phyloP scores from a whole-genome alignment of 2,113 vertebrate species.

The Mesocricetus auratus region DNA sequence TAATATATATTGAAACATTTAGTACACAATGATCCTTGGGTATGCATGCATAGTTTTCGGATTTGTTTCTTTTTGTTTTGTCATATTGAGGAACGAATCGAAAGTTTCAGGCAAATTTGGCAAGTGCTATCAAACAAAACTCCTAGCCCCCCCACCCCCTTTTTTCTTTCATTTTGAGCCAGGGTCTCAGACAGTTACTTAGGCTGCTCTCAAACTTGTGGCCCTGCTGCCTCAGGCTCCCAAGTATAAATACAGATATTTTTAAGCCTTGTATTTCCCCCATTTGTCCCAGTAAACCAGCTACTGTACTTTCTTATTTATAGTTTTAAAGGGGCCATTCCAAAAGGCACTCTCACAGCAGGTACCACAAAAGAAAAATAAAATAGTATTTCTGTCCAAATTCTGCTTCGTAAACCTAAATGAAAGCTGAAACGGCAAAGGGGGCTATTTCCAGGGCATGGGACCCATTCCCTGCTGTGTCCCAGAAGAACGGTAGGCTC shows the following conservation, averaged over 20 bases:
- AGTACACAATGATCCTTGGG: neutral
- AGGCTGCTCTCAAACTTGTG: neutral
- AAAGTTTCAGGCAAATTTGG: neutral
- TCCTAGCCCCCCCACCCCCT: neutral
- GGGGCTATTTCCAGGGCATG: neutral
- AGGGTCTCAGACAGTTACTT: neutral
- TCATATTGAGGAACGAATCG: neutral
- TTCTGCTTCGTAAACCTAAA: neutral
- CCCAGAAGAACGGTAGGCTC: neutral
- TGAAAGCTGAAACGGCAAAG: neutral
- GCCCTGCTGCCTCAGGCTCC: neutral
- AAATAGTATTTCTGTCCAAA: neutral
- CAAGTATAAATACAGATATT: neutral
- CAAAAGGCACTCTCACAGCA: neutral
- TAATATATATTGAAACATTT: neutral
- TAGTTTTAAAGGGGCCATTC: neutral
- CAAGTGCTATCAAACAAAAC: neutral
- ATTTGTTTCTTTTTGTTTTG: neutral
- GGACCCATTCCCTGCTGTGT: no score
- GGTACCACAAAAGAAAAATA: neutral
- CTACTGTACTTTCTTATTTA: neutral
- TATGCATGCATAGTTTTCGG: neutral
- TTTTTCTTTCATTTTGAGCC: neutral
- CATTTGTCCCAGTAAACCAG: neutral
- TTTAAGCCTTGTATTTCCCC: neutral